Base-by-base conservation (phyloP, 2,888 invertebrate genomes). In the Sphaerophoria taeniata region DNA sequence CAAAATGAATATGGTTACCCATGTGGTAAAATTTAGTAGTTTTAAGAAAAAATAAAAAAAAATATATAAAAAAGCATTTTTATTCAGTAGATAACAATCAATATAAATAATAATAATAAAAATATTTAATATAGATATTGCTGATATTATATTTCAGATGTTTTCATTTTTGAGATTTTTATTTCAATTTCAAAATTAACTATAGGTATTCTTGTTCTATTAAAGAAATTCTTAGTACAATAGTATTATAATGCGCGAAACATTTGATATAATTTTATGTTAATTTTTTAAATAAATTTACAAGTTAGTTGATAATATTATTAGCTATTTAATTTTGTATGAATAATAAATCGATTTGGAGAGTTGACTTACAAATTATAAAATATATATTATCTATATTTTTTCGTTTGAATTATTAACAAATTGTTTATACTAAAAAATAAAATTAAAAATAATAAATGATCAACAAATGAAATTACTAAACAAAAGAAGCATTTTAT, bases 21-120 rank as follows among this genome's bases (percentile, higher is more conserved):
- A 43, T 61, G 60, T 31, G 55, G 61, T 63, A 9, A 24, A 47
- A 11, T 70, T 43, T 77, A 77, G 70, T 70, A 61, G 31, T 67
- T n/a, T 43, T 60, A 73, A 39, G 24, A 74, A 60, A 60, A 61
- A 14, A 77, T 49, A 63, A 33, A 51, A 76, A 63, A 53, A 49
- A 78, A 43, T 56, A 49, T 49, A 65, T 77, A 65, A 78, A 74
- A 36, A 60, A 74, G 36, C 63, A 76, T 84, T 63, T 80, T 84
- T 85, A 85, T 76, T 85, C 80, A 85, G 85, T 80, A 85, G 80
- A 80, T 85, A 85, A 85, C 85, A 85, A 85, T 85, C 63, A 69
- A 85, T 80, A 85, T 76, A 80, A 80, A 80, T 85, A 84, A 84
- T 84, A 39, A 76, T 61, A 72, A 72, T 76, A 84, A 76, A 70